phyloP scores from a whole-genome alignment of 2,113 vertebrate genomes.

The Silurus glanis region DNA sequence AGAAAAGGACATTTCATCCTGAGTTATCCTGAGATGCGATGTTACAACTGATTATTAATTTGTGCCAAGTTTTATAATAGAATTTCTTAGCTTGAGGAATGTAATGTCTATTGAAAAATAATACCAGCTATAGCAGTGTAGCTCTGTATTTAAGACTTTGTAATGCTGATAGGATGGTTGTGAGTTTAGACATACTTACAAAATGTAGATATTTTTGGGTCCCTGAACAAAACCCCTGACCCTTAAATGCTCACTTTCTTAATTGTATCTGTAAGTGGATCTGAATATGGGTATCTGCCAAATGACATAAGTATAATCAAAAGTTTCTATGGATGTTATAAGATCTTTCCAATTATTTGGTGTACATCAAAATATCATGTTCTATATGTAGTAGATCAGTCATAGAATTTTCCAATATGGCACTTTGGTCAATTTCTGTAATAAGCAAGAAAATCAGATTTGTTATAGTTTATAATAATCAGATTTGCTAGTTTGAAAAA shows the following conservation, averaged over 20 bases:
- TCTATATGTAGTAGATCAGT: not conserved
- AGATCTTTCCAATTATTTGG: not conserved
- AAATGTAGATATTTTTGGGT: not conserved
- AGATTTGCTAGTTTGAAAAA: not conserved
- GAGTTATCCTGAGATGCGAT: not conserved
- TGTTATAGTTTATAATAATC: too few species aligned
- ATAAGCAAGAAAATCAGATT: not conserved
- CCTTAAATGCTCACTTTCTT: not conserved
- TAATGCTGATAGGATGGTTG: not conserved
- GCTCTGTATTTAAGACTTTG: not conserved
- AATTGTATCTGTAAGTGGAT: not conserved
- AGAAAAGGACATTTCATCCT: not conserved
- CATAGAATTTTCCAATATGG: not conserved
- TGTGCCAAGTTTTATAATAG: not conserved
- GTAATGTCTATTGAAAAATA: constrained; percentile 27
- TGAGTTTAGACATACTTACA: not conserved
- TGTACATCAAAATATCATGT: not conserved
- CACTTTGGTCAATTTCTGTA: not conserved
- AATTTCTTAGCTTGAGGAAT: not conserved
- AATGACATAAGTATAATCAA: not conserved
- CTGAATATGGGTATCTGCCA: not conserved
- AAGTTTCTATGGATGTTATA: not conserved
- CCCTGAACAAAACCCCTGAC: not conserved
- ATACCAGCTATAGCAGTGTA: constrained; percentile 17
- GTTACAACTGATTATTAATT: constrained; percentile 18